A percentile compares a stretch with the other conserved stretches of the same genome.
These are phyloP conservation scores for Numenius phaeopus DNA, from an alignment of 2,797 vertebrate species.

Conservation along the genomic window DNA sequence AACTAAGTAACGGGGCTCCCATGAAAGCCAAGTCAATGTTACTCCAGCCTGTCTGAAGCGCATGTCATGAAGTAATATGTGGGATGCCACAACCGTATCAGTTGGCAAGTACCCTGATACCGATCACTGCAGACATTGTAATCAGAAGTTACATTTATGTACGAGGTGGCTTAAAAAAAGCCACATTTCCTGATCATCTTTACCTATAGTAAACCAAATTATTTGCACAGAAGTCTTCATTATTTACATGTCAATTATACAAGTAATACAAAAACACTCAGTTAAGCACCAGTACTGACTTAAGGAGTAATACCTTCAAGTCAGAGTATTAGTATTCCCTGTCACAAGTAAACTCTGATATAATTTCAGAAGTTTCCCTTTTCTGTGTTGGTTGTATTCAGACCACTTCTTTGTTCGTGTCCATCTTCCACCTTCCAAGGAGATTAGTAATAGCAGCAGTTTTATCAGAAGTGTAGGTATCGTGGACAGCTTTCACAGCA, in stretches of 20 bases:
- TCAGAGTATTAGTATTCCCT: constrained; percentile 59
- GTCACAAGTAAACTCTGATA: background rate
- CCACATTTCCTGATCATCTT: background rate
- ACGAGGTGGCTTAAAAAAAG: background rate
- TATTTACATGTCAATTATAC: constrained; percentile 18
- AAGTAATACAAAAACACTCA: constrained; percentile 32
- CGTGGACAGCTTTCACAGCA: constrained; percentile 11
- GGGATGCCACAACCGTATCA: background rate
- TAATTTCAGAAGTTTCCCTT: background rate
- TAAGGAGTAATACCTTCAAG: background rate
- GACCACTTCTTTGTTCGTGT: background rate
- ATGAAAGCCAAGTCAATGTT: background rate
- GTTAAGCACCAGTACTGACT: constrained; percentile 51
- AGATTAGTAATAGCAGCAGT: constrained; percentile 48
- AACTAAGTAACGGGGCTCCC: background rate
- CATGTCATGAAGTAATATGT: background rate
- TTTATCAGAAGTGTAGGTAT: background rate
- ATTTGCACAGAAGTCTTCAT: background rate
- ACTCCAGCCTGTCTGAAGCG: background rate
- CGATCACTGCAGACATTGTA: background rate
- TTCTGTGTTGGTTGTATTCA: background rate
- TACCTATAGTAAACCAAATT: background rate
- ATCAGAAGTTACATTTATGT: background rate
- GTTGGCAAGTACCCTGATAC: background rate
- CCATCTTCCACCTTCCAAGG: background rate